Evolutionary conservation across 2,113 vertebrate species (phyloP).

Genomic region (Sakesphorus luctuosus): DNA sequence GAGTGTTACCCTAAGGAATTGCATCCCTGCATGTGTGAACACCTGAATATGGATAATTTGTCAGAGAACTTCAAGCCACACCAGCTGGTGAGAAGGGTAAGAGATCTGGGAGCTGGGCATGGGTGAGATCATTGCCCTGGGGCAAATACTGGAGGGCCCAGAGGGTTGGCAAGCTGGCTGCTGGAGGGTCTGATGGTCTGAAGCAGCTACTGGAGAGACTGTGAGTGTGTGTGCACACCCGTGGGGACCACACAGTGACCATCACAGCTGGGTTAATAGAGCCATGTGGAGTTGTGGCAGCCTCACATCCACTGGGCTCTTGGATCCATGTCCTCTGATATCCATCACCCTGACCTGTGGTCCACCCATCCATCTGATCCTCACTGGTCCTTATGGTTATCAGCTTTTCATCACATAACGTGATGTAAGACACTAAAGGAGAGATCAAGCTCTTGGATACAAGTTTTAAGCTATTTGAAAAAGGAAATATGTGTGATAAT

Average conservation of each 20-base stretch:
- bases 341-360: no score
- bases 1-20: not conserved
- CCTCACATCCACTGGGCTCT: not conserved
- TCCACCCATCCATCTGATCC: not conserved
- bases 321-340: not conserved
- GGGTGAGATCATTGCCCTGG: not conserved
- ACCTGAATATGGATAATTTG: accelerated
- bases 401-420: not conserved
- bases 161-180: not conserved
- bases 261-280: not conserved
- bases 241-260: not conserved
- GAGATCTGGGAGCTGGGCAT: accelerated
- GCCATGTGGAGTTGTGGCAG: not conserved
- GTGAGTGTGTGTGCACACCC: no score
- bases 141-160: not conserved
- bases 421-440: not conserved
- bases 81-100: not conserved
- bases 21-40: not conserved
- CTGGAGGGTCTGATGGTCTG: not conserved
- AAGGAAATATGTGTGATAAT: not conserved
- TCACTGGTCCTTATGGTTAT: not conserved
- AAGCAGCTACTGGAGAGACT: not conserved
- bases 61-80: not conserved
- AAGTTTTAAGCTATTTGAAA: not conserved
- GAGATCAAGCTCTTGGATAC: not conserved